Conservation (phyloP, 2,113 vertebrate species). For the Dicerorhinus sumatrensis region DNA sequence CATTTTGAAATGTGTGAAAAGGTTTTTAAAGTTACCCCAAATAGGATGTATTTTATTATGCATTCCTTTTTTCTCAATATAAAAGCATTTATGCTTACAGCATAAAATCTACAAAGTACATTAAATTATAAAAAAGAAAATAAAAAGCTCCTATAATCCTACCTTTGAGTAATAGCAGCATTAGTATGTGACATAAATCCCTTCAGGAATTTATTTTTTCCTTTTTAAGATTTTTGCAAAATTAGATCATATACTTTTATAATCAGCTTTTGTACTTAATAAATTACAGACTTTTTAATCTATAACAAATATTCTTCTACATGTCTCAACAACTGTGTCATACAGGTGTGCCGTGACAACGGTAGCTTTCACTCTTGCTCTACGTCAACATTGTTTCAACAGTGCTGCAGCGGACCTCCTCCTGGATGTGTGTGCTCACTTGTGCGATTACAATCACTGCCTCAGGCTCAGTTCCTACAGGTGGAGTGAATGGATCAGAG, state of each 20-base stretch:
- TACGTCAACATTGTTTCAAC: not conserved
- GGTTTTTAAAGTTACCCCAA: slow-evolving; percentile 30
- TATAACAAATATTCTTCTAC: not conserved
- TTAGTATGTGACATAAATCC: slow-evolving; percentile 21
- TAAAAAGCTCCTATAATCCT: not conserved
- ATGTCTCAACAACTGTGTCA: not conserved
- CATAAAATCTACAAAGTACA: slow-evolving; percentile 46
- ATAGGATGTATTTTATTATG: slow-evolving; percentile 60
- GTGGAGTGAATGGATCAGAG: not conserved
- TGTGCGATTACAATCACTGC: rapidly evolving
- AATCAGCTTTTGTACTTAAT: slow-evolving; percentile 70
- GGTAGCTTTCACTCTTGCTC: too few relatives aligned
- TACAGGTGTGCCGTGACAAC: rapidly evolving
- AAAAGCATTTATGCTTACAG: slow-evolving; percentile 25
- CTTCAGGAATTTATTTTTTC: slow-evolving; percentile 48
- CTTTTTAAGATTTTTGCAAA: slow-evolving; percentile 27
- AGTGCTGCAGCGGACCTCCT: too few relatives aligned
- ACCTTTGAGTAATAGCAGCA: not conserved
- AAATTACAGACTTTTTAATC: slow-evolving; percentile 38
- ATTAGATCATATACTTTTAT: slow-evolving; percentile 54
- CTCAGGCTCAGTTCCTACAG: not conserved
- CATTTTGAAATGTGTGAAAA: slow-evolving; percentile 74
- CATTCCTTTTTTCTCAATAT: slow-evolving; percentile 53
- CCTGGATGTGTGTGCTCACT: rapidly evolving
- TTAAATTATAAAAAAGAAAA: slow-evolving; percentile 41